These are phyloP conservation scores for Aproaerema taeniolella DNA, from an alignment of 2,888 invertebrate genomes.

Conservation along the genomic window DNA sequence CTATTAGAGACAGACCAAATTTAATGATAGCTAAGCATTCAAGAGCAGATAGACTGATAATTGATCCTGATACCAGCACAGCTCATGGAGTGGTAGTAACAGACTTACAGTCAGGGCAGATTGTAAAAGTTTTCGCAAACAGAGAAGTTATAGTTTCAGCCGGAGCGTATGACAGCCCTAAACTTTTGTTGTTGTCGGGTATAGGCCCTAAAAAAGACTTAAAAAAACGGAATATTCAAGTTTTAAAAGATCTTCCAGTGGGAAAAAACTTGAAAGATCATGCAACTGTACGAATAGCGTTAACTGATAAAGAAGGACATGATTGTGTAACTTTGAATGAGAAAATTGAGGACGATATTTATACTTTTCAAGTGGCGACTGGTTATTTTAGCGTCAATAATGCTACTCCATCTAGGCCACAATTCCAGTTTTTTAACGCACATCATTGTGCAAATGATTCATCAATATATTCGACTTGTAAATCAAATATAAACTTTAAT, in stretches of 20 bases:
- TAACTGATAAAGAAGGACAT: conserved; percentile 35
- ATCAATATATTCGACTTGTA: background rate
- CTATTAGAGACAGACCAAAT: conserved; percentile 40
- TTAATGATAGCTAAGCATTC: conserved; percentile 46
- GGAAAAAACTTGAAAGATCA: conserved; percentile 61
- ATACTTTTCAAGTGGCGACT: no score
- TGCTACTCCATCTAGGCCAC: background rate
- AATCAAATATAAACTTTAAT: background rate
- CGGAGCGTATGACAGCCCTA: conserved; percentile 52
- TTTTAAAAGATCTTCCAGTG: conserved; percentile 50
- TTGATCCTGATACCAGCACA: conserved; percentile 32
- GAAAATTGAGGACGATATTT: background rate
- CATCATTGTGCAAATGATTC: background rate
- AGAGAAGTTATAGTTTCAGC: conserved; percentile 57
- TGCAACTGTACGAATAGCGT: conserved; percentile 32
- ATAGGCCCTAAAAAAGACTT: conserved; percentile 48
- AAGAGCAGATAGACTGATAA: conserved; percentile 45
- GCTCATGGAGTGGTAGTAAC: conserved; percentile 46
- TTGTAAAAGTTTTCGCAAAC: conserved; percentile 36
- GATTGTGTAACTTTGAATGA: background rate
- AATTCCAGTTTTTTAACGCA: background rate
- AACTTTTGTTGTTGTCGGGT: conserved; percentile 58
- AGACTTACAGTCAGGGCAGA: conserved; percentile 29
- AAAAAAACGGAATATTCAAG: conserved; percentile 33
- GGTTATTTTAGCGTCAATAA: background rate